Evolutionary conservation across 2,888 invertebrate species (phyloP).

Genomic region (Troides helena): DNA sequence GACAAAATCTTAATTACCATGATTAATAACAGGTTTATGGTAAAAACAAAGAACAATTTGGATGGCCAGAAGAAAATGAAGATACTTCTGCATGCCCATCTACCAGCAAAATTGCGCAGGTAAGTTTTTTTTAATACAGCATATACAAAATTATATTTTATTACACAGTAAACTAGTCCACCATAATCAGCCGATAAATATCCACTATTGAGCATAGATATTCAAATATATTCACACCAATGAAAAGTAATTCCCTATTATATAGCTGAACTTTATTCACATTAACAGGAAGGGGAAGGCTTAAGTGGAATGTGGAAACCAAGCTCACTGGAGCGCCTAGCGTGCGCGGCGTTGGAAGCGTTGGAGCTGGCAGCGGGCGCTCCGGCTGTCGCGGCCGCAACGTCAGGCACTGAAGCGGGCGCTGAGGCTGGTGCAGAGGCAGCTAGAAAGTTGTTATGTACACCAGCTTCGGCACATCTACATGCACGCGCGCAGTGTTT

Average conservation of each 20-base stretch:
- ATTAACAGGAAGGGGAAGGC: conserved; percentile 57
- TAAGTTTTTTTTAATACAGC: conserved; percentile 34
- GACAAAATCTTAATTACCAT: not conserved
- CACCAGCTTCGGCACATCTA: conserved; percentile 66
- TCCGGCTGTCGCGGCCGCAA: conserved; percentile 34
- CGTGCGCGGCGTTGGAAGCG: conserved; percentile 70
- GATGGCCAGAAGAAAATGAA: conserved; percentile 97
- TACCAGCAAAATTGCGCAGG: conserved; percentile 68
- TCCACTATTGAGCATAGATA: too few species aligned
- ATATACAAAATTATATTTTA: not conserved
- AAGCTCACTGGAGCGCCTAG: conserved; percentile 67
- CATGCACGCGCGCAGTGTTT: conserved; percentile 86
- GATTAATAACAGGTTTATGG: conserved; percentile 84
- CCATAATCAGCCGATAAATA: too few species aligned
- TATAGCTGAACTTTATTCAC: not conserved
- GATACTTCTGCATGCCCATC: conserved; percentile 81
- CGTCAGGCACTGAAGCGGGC: conserved; percentile 40
- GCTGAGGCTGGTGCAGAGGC: conserved; percentile 61
- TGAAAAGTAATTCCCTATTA: too few species aligned
- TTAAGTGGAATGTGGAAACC: conserved; percentile 61
- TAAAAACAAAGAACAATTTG: conserved; percentile 96
- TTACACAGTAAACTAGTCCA: not conserved
- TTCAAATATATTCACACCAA: too few species aligned
- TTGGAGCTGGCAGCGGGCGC: conserved; percentile 65
- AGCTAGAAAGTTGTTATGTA: conserved; percentile 64